These are phyloP conservation scores for Sterrhoptilus dennistouni DNA, from an alignment of 2,113 vertebrate genomes.

Conservation along the genomic window DNA sequence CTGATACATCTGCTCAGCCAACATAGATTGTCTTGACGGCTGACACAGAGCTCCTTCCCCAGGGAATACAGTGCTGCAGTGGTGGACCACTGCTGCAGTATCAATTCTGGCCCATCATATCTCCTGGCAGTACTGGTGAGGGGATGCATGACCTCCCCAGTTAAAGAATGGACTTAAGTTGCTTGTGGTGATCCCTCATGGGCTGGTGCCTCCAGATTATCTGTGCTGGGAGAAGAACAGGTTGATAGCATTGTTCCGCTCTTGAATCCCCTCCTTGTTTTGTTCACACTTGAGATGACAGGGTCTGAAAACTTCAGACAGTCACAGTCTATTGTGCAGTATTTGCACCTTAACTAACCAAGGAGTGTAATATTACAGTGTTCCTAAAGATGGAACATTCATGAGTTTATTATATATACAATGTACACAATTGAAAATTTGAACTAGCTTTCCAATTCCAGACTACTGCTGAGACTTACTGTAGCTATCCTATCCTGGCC, in stretches of 20 bases:
- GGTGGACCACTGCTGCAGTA: not conserved
- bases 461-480: not conserved
- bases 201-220: not conserved
- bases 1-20: not conserved
- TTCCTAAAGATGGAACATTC: not conserved
- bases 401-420: not conserved
- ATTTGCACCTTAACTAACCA: not conserved
- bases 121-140: not conserved
- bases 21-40: not conserved
- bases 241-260: not conserved
- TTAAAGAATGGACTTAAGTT: not conserved
- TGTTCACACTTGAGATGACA: not conserved
- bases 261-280: not conserved
- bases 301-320: not conserved
- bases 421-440: not conserved
- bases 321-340: not conserved
- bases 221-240: not conserved
- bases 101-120: not conserved
- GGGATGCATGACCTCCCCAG: rapidly evolving
- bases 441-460: not conserved
- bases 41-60: not conserved
- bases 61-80: not conserved
- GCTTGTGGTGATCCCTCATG: not conserved
- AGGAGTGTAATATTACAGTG: not conserved
- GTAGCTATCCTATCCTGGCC: not conserved